Evolutionary conservation across 2,888 invertebrate genomes (phyloP).

Genomic region (Dicranocentrus wangi): DNA sequence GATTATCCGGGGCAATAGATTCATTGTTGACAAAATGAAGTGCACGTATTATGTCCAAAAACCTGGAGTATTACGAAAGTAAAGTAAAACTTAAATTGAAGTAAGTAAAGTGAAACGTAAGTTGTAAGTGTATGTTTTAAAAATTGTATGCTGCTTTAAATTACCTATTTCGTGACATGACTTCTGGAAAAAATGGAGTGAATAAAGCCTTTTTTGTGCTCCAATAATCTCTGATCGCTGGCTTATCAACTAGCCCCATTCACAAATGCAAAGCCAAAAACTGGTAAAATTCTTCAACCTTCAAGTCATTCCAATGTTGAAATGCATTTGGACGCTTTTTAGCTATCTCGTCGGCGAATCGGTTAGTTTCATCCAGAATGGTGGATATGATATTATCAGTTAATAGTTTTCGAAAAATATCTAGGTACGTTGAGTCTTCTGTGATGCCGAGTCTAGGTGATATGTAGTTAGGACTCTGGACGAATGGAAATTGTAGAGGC

Average conservation of each 20-base stretch:
- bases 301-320: conserved; percentile 16
- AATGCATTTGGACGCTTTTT: conserved; percentile 17
- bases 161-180: conserved; percentile 51
- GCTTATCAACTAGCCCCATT: conserved; percentile 59
- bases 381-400: conserved; percentile 1
- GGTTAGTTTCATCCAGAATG: conserved; percentile 27
- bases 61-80: too few species aligned
- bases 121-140: too few species aligned
- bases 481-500: too few species aligned
- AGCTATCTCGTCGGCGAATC: conserved; percentile 17
- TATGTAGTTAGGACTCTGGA: too few species aligned
- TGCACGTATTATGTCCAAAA: conserved; percentile 33
- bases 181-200: conserved; percentile 51
- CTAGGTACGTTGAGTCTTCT: background rate
- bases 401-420: conserved; percentile 14
- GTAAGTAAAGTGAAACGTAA: too few species aligned
- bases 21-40: conserved; percentile 45
- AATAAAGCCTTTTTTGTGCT: conserved; percentile 10
- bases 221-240: conserved; percentile 55
- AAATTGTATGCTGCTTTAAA: too few species aligned
- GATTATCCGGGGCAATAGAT: background rate
- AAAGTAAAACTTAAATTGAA: too few species aligned
- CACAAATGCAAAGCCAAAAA: conserved; percentile 46
- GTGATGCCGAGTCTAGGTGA: too few species aligned
- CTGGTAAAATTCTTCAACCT: conserved; percentile 40